A percentile compares a stretch with the other conserved stretches of the same genome.
phyloP scores from a whole-genome alignment of 92 coral and sea anemone genomes.

The Zoanthus gigantus region DNA sequence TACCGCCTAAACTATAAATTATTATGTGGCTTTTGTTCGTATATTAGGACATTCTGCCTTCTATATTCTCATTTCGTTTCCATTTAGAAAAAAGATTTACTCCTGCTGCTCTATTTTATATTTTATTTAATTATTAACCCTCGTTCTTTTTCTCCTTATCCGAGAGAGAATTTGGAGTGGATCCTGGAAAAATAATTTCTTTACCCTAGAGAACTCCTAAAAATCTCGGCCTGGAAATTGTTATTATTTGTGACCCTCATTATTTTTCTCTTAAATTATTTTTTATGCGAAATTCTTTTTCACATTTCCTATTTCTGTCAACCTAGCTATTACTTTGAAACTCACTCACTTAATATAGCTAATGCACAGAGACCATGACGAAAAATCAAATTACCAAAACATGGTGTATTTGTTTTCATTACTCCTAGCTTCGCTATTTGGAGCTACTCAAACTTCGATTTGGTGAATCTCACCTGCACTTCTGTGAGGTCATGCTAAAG shows the following conservation, averaged over 20 bases:
- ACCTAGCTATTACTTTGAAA: background rate
- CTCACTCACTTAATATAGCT: background rate
- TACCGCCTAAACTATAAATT: too few species aligned
- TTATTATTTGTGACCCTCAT: background rate
- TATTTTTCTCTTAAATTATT: background rate
- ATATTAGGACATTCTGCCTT: too few species aligned
- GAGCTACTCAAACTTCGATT: conserved; percentile 96
- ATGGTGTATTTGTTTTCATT: background rate
- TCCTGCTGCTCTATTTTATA: too few species aligned
- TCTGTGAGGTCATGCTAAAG: conserved; percentile 98
- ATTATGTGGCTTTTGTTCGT: too few species aligned
- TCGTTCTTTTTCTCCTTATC: too few species aligned
- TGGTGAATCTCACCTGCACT: conserved; percentile 98
- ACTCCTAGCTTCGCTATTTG: conserved; percentile 87
- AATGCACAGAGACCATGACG: background rate
- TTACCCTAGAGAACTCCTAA: too few species aligned
- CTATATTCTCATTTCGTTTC: too few species aligned
- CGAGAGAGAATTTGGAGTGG: too few species aligned
- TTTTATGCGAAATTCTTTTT: background rate
- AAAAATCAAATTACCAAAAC: background rate
- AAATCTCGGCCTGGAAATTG: too few species aligned
- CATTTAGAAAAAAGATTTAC: too few species aligned
- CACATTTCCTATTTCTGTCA: background rate
- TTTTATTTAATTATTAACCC: too few species aligned
- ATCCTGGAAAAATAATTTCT: too few species aligned